Conservation (phyloP, 2,113 vertebrate genomes). For the Erinaceus europaeus region DNA sequence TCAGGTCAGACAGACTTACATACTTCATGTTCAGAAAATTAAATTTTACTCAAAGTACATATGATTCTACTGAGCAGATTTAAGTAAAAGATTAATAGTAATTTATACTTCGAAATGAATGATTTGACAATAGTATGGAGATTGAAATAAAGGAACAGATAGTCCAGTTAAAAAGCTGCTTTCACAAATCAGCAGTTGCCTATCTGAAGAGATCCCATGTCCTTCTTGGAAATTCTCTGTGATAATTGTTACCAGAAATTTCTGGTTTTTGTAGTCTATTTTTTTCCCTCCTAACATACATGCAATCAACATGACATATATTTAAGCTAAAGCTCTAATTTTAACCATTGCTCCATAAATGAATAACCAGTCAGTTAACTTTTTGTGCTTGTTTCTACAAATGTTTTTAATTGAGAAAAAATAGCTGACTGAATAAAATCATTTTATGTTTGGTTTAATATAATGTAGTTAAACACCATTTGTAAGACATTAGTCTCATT, state of each 20-base stretch:
- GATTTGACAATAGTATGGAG: neutral
- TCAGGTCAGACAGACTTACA: conserved; percentile 1
- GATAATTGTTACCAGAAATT: neutral
- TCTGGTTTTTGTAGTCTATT: neutral
- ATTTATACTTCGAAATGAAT: neutral
- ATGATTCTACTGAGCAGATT: neutral
- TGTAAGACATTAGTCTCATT: neutral
- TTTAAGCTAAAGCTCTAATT: neutral
- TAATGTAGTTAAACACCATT: neutral
- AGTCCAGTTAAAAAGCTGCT: neutral
- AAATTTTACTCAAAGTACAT: neutral
- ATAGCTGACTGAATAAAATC: conserved; percentile 20
- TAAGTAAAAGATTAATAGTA: neutral
- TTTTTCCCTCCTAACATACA: neutral
- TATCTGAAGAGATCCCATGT: neutral
- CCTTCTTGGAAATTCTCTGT: conserved; percentile 9
- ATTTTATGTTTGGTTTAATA: neutral
- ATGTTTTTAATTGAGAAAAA: conserved; percentile 16
- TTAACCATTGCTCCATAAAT: neutral
- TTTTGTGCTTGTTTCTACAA: conserved; percentile 18
- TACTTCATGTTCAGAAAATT: conserved; percentile 17
- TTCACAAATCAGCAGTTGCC: neutral
- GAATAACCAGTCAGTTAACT: neutral
- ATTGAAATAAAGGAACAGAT: neutral
- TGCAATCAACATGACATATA: neutral